Evolutionary conservation across 2,888 invertebrate species (phyloP).

Genomic region (Zaprionus lineosus): DNA sequence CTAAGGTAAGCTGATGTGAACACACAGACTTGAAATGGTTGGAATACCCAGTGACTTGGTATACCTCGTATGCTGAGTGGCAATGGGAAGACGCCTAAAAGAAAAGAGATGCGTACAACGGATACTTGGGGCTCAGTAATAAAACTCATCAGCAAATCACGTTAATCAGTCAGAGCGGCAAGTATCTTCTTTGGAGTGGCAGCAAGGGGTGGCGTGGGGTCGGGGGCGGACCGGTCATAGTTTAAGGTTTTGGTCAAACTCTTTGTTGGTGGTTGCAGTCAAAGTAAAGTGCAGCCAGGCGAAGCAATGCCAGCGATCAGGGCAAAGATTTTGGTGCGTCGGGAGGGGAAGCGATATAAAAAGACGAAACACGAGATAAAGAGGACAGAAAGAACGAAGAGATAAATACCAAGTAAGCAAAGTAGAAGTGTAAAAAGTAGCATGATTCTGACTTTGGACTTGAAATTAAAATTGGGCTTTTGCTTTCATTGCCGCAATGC

Average conservation of each 20-base stretch:
- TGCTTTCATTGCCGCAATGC: conserved; percentile 30
- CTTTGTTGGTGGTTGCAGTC: conserved; percentile 29
- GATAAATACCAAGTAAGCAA: neutral
- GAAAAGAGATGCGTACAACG: neutral
- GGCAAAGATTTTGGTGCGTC: too few species aligned
- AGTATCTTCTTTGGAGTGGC: conserved; percentile 27
- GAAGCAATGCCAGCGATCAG: conserved; percentile 25
- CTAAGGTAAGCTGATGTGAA: too few species aligned
- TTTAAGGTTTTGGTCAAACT: conserved; percentile 46
- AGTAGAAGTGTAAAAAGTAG: conserved; percentile 14
- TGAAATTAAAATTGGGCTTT: neutral
- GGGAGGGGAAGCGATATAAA: conserved; percentile 22
- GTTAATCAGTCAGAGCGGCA: conserved; percentile 58
- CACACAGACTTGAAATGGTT: too few species aligned
- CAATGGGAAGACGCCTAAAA: too few species aligned
- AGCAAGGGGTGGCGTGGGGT: neutral
- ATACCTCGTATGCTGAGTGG: too few species aligned
- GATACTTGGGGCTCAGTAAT: conserved; percentile 45
- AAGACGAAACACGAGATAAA: conserved; percentile 2
- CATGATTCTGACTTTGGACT: conserved; percentile 30
- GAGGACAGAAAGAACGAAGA: neutral
- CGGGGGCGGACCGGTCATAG: conserved; percentile 29
- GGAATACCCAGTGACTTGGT: too few species aligned
- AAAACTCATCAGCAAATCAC: conserved; percentile 65
- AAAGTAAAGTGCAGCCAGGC: conserved; percentile 54